Evolutionary conservation across 2,888 invertebrate species (phyloP).

Genomic region (Leptura quadrifasciata): DNA sequence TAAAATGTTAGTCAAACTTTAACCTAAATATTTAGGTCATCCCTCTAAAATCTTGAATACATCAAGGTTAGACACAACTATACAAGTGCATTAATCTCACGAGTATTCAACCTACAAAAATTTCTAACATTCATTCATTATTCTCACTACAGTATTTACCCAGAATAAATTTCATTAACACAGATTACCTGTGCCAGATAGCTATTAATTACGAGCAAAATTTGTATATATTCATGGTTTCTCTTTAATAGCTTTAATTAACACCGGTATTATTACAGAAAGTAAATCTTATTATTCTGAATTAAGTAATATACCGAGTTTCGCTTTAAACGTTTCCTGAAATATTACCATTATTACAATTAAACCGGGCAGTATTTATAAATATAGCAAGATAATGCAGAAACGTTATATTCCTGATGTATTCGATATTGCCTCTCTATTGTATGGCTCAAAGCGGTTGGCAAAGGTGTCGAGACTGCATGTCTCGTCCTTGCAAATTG

Average conservation of each 20-base stretch:
- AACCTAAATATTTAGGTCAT: not conserved
- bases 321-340: not conserved
- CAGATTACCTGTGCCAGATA: constrained; percentile 3
- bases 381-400: not conserved
- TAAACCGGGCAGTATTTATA: not conserved
- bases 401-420: not conserved
- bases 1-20: too few species aligned
- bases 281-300: not conserved
- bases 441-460: too few species aligned
- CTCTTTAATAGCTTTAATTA: not conserved
- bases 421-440: too few species aligned
- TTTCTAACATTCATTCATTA: not conserved
- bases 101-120: not conserved
- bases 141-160: constrained; percentile 7
- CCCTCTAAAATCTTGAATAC: not conserved
- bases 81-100: not conserved
- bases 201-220: not conserved
- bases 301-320: not conserved
- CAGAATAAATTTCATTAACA: constrained; percentile 10
- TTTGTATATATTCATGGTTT: not conserved
- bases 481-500: too few species aligned
- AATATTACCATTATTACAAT: not conserved
- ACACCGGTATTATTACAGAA: not conserved
- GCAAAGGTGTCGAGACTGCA: too few species aligned
- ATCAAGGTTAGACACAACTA: not conserved